Base-by-base conservation (phyloP, 2,888 invertebrate genomes). In the Cheilosia soror region DNA sequence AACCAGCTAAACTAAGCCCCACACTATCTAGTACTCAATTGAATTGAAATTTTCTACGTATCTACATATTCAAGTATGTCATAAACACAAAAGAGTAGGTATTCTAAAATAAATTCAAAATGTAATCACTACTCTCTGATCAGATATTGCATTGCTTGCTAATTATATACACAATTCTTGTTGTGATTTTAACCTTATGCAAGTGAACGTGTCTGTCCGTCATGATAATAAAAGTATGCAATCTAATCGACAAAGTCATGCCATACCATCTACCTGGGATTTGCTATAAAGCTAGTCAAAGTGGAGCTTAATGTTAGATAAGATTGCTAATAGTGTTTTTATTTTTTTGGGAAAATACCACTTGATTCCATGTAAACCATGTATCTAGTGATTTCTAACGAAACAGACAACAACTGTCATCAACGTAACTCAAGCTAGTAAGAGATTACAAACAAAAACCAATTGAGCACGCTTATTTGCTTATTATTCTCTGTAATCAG, bases 231-330 rank as follows among this genome's bases (percentile, higher is more conserved):
- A 33, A 68, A n/a, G 51, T 27, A 5, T 51, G 13, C 47, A 47
- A 73, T 73, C 47, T 73, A 47, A 65, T 65, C 47, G 33, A 62
- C 7, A 55, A 27, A 47, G 55, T 65, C 73, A 47, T 20, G 5
- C 44, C 42, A 60, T 57, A 31, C 11, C 0, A 31, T 33, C 2
- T 15, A 15, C 2, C 5, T 0, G 1, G 42, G 42, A 44, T 44
- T 44, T 42, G 42, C n/a, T 42, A n/a, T n/a, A 11, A 42, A 42
- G 1, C 3, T 5, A 13, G 15, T 5, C 2, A 5, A 37, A 13
- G 15, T 5, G 6, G 13, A 37, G 9, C 7, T 11, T 37, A 29
- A 0, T 5, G 37, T 4, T 6, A n/a, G 44, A 44, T 44, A 44
- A 44, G 15, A 44, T 37, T 11, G 11, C 2, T 0, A 33, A 33